These are phyloP conservation scores for Leucania comma DNA, from an alignment of 2,888 invertebrate species.

Conservation along the genomic window DNA sequence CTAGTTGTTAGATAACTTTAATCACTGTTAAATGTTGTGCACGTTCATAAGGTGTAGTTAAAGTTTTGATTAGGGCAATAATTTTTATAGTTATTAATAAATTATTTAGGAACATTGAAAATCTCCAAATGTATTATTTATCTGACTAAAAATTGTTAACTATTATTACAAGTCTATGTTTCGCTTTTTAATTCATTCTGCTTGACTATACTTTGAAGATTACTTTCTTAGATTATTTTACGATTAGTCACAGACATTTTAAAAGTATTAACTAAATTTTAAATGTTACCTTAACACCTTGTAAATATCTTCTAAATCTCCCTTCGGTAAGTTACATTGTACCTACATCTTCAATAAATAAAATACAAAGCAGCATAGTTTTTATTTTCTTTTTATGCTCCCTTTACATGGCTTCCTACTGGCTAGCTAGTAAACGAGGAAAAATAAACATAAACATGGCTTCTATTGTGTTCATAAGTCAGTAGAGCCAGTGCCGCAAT, in stretches of 20 bases:
- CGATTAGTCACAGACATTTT: slow-evolving; percentile 68
- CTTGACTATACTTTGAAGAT: slow-evolving; percentile 36
- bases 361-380: slow-evolving; percentile 72
- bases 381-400: slow-evolving; percentile 35
- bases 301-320: slow-evolving; percentile 88
- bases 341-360: slow-evolving; percentile 88
- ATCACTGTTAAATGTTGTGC: slow-evolving; percentile 91
- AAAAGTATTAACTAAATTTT: slow-evolving; percentile 82
- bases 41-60: slow-evolving; percentile 85
- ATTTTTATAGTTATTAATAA: slow-evolving; percentile 79
- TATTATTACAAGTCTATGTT: slow-evolving; percentile 46
- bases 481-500: slow-evolving; percentile 5
- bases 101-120: slow-evolving; percentile 60
- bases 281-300: slow-evolving; percentile 83
- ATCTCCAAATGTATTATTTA: slow-evolving; percentile 56
- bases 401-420: slow-evolving; percentile 25
- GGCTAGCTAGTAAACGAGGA: slow-evolving; percentile 11
- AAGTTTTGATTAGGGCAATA: slow-evolving; percentile 86
- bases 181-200: slow-evolving; percentile 45
- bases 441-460: slow-evolving; percentile 8
- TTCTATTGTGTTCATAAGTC: slow-evolving; percentile 20
- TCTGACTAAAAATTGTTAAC: slow-evolving; percentile 51
- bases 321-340: slow-evolving; percentile 88
- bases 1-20: slow-evolving; percentile 86
- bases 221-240: slow-evolving; percentile 52